Evolutionary conservation across 1,140 invertebrate genomes (phyloP), one percentile per base, ranked within the genome.

Genomic region (Pseudomyrmex cubaensis): DNA sequence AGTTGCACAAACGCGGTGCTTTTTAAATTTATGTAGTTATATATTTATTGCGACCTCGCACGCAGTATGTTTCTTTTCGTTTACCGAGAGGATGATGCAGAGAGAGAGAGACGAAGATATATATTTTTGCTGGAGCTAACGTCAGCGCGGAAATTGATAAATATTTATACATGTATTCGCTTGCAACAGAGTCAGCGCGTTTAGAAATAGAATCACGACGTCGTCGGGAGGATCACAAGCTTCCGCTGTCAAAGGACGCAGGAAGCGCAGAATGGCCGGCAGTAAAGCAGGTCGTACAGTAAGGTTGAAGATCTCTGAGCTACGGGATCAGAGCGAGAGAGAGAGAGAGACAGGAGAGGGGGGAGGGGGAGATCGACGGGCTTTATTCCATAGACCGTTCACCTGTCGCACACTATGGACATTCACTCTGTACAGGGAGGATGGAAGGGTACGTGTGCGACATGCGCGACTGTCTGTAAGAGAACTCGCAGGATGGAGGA

Each of bases 371-470:
- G 35, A 35, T 35, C 35, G 35, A 57, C 1, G 75, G 50, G 76
- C 84, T 83, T 85, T 64, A 70, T 76, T 54, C 50, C 70, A 52
- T 56, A 56, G 64, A 69, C 76, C 64, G 66, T 70, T 78, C 76
- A 83, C 56, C 64, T 63, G 84, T 83, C 80, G 56, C 54, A 73
- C 46, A 35, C 78, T 70, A 85, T 67, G 62, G 78, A 85, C 63
- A 56, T 20, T 52, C 76, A 10, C 20, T 50, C 25, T 25, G 25
- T 8, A 50, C 5, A 35, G 35, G 35, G 35, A 57, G 56, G 20
- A 52, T 52, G 44, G 17, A 59, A 73, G 54, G 54, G n/a, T 78
- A 77, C 50, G 46, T 52, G 46, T 52, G n/a, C 44, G 70, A 63
- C 56, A 25, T 76, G 50, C 22, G 8, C 44, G 69, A 72, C 10